Evolutionary conservation across 2,797 vertebrate genomes (phyloP), one percentile per base, ranked within the genome.

Genomic region (Gallinago stenura): DNA sequence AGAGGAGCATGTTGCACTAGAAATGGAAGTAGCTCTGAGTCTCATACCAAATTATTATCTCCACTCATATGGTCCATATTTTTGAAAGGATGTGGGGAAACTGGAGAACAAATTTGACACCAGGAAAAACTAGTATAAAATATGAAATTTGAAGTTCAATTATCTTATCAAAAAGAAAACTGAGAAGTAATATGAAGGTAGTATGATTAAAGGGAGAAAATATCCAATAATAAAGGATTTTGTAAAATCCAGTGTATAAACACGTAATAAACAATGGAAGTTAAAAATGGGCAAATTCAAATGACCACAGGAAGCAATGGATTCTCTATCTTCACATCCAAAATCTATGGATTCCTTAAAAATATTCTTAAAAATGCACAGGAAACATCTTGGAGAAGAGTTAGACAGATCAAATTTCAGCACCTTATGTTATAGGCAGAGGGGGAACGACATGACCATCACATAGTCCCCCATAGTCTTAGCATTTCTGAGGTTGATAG

Each of bases 31-130:
- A 75, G 24, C 13, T 16, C 7, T 43, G 53, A 48, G 35, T 53
- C 7, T 64, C 17, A 25, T 10, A 10, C 30, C 24, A 69, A 82
- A 22, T 41, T 56, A 30, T 30, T 46, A 22, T 51, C 24, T 28
- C 53, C 12, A 7, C 3, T 87, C 19, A 37, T 1, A 0, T n/a
- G 37, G 11, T 46, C 20, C 5, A 1, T 72, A 30, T 17, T 80
- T 85, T 62, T 80, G 24, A 82, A 64, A 76, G 2, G 2, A 21
- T 17, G 12, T 30, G 13, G 10, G 10, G 71, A 72, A 87, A 73
- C 4, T 16, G 35, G 45, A 61, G 39, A 58, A n/a, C 5, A 10
- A 71, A 78, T 24, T 51, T 6, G 25, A 62, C 7, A 60, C 31
- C 19, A 56, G 14, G 24, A 60, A 65, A 43, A 70, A 62, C 61